Evolutionary conservation across 1,140 invertebrate species (phyloP).

Genomic region (Galleria mellonella): DNA sequence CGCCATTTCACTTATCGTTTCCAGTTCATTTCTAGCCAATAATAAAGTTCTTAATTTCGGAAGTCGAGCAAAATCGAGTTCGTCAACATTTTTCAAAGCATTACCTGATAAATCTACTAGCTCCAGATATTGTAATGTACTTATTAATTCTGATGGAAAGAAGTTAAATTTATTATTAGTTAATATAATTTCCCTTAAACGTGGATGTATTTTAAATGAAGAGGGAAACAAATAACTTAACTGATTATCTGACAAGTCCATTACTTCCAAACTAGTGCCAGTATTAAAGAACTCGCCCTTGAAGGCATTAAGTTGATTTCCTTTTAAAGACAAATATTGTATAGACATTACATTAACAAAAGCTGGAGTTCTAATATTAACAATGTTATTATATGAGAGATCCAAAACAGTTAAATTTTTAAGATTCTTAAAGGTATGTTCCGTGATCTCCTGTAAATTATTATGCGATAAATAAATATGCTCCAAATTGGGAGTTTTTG

Average conservation of each 20-base stretch:
- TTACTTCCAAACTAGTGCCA: constrained; percentile 80
- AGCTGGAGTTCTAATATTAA: constrained; percentile 80
- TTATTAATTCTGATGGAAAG: constrained; percentile 87
- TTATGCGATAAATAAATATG: constrained; percentile 81
- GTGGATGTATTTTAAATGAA: constrained; percentile 87
- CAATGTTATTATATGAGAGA: constrained; percentile 85
- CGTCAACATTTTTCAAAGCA: constrained; percentile 83
- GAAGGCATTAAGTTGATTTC: constrained; percentile 83
- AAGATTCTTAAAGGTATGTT: constrained; percentile 83
- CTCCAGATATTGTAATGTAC: constrained; percentile 83
- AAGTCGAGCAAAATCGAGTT: constrained; percentile 88
- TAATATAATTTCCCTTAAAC: constrained; percentile 80
- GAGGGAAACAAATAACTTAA: constrained; percentile 86
- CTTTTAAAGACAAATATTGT: constrained; percentile 78
- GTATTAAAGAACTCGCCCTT: constrained; percentile 87
- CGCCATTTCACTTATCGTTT: constrained; percentile 87
- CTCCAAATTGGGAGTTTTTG: constrained; percentile 79
- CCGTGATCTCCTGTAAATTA: constrained; percentile 80
- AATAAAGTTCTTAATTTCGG: constrained; percentile 81
- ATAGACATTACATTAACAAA: constrained; percentile 83
- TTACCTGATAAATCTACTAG: constrained; percentile 85
- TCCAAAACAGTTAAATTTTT: constrained; percentile 82
- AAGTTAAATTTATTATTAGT: constrained; percentile 85
- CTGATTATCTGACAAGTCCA: constrained; percentile 85
- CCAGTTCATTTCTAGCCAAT: constrained; percentile 84